Base-by-base conservation (phyloP, 2,888 invertebrate genomes). In the Desoria tigrina region DNA sequence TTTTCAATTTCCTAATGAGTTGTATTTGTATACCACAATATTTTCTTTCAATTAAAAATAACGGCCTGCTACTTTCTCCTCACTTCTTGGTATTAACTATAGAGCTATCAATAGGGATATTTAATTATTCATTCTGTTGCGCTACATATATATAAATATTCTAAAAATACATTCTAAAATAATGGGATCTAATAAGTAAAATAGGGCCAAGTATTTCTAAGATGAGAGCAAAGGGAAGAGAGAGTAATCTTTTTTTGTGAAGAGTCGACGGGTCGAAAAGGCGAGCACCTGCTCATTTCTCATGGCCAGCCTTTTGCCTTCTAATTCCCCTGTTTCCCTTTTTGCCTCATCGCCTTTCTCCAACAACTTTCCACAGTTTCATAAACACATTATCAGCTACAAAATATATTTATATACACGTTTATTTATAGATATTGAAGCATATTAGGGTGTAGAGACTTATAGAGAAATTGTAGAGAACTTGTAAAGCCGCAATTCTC, bases 201-300 rank as follows among this genome's bases (percentile, higher is more conserved):
- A n/a, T n/a, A n/a, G n/a, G n/a, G n/a, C n/a, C n/a, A n/a, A n/a
- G 32, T 32, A 32, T 32, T 32, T 7, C 4, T 32, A 11, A 45
- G 23, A 21, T 14, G 45, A 21, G 45, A 45, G 23, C 4, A 7
- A 45, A 4, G 16, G n/a, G 45, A 16, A 45, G 45, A 21, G 45
- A 45, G 27, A 24, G 23, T 39, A 42, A 42, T 42, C 26, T 42
- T 57, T 24, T 32, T 39, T 57, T 57, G 57, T 57, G 23, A 42
- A 42, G 57, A 57, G 57, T 57, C 57, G 57, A 57, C 57, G 57
- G 57, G 66, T 65, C 61, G 66, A 66, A 50, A 59, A 63, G 63
- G 63, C 54, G 59, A 55, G 55, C 66, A 66, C 63, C 66, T 66
- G 66, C 42, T 18, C 11, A 3, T 21, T 57, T 57, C 57, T 57